phyloP scores from a whole-genome alignment of 2,113 vertebrate genomes.

The Telmatochromis brichardi region DNA sequence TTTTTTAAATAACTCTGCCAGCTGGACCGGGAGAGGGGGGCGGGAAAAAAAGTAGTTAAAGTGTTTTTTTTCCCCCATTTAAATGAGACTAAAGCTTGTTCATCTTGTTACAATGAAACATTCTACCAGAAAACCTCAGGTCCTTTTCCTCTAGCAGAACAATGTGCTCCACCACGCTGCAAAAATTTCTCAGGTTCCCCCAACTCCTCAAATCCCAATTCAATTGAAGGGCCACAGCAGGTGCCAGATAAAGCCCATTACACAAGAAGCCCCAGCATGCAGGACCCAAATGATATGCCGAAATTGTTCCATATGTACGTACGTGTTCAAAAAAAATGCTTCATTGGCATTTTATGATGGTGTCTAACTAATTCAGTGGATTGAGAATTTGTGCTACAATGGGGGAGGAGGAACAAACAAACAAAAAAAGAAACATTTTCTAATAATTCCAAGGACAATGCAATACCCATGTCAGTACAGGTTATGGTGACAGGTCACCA shows the following conservation, averaged over 20 bases:
- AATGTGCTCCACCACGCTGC: not conserved
- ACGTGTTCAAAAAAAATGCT: not conserved
- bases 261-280: not conserved
- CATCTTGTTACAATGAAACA: not conserved
- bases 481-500: conserved; percentile 13
- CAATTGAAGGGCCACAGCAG: not conserved
- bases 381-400: not conserved
- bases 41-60: not conserved
- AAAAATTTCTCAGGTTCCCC: not conserved
- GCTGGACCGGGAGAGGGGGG: not conserved
- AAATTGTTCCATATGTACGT: not conserved
- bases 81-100: not conserved
- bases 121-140: not conserved
- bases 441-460: not conserved
- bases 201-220: not conserved
- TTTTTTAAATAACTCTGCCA: not conserved
- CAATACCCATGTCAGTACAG: not conserved
- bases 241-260: not conserved
- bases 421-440: not conserved
- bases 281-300: not conserved
- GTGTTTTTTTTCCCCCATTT: rapidly evolving
- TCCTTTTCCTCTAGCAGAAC: not conserved
- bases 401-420: not conserved
- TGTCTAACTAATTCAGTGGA: not conserved
- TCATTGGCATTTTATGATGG: not conserved